Base-by-base conservation (phyloP, 2,113 vertebrate species). In the Zosterops japonicus region DNA sequence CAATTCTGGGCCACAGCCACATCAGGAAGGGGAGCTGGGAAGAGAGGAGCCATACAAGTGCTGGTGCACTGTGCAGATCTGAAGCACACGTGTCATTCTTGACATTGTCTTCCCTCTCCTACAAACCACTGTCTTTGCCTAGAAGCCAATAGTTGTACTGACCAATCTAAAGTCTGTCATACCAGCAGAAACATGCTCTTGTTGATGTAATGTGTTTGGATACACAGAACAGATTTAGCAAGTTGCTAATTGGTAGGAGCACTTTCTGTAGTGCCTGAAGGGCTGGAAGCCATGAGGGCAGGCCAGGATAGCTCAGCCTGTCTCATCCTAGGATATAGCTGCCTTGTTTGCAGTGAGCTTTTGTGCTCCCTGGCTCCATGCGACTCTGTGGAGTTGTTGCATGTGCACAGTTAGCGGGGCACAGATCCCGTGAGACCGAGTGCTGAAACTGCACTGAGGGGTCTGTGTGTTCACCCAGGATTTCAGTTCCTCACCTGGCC, bases 341-440 rank as follows among this genome's bases (percentile, higher is more conserved):
- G 56, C 35, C 12, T 39, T 68, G n/a, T 36, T 77, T 8, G 24
- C 41, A 61, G 53, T 5, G 63, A 89, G 49, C 25, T 49, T 44
- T 81, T 49, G 49, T 46, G 18, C 36, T 46, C 69, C 29, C 28
- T 78, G 52, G 20, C 76, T 77, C 20, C 4, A 0, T 29, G 67
- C 33, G 23, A 9, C 42, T 50, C 5, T 15, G 1, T 25, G 19
- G 11, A 52, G 20, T 22, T 85, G 52, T 61, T 85, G 60, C 24
- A 15, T 28, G 35, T 39, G 31, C 33, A 5, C 14, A 55, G 42
- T 44, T 56, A 44, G 24, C 27, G 14, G 9, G 14, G 16, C 44
- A 79, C 68, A 59, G 36, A 42, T 65, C 11, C 46, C 0, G 0
- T 24, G 59, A 39, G 44, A 33, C 24, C 0, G 2, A 56, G 14